phyloP scores from a whole-genome alignment of 2,113 vertebrate genomes.

The Turdus rufiventris region DNA sequence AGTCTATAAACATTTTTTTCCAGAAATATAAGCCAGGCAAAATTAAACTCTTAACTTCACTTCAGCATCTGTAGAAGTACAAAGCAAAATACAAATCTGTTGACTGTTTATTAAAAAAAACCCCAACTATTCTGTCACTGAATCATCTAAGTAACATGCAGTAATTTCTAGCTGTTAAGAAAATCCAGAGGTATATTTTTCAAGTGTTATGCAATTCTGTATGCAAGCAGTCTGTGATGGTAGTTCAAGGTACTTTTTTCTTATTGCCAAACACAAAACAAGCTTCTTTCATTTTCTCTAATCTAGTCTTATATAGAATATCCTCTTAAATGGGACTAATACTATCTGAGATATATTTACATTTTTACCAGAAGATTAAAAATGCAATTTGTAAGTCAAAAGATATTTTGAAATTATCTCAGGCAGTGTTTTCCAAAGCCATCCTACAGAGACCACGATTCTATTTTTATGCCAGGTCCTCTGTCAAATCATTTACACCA shows the following conservation, averaged over 20 bases:
- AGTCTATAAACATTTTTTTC: background rate
- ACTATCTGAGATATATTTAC: slow-evolving; percentile 8
- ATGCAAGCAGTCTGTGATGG: background rate
- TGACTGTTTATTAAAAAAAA: background rate
- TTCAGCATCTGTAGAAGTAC: background rate
- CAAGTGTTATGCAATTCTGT: background rate
- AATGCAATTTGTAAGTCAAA: background rate
- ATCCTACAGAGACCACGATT: background rate
- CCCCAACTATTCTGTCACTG: background rate
- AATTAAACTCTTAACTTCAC: background rate
- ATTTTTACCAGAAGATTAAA: background rate
- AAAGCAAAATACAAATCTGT: background rate
- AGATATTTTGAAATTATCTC: background rate
- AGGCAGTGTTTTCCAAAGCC: background rate
- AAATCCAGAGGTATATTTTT: background rate
- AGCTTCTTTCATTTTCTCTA: background rate
- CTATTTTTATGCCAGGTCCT: background rate
- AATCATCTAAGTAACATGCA: background rate
- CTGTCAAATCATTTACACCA: background rate
- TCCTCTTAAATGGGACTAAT: background rate
- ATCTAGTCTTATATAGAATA: background rate
- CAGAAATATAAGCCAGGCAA: background rate
- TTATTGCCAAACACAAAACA: background rate
- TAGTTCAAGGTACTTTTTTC: background rate
- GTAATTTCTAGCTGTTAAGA: background rate